Conservation (phyloP, 2,888 invertebrate species). For the Chaitophorus viminalis region DNA sequence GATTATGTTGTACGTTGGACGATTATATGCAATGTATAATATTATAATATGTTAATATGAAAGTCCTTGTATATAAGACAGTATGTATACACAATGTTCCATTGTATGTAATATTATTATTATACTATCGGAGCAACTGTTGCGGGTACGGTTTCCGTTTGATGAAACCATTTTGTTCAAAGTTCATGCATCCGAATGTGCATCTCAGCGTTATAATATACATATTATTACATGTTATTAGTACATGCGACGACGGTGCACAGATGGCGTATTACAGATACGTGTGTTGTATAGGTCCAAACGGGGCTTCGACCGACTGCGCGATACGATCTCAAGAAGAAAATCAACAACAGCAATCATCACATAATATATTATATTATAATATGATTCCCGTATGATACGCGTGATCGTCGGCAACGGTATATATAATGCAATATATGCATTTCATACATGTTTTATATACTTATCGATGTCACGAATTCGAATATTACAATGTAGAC, state of each 20-base stretch:
- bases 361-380: no score
- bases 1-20: no score
- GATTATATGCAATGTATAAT: no score
- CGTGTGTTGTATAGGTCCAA: neutral
- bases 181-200: conserved; percentile 21
- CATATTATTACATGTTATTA: neutral
- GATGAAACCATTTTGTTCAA: conserved; percentile 19
- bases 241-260: no score
- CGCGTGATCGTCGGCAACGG: neutral
- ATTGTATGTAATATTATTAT: conserved; percentile 8
- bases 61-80: neutral
- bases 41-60: conserved; percentile 1
- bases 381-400: no score
- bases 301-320: neutral
- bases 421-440: no score
- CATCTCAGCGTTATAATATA: conserved; percentile 1
- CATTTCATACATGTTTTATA: no score
- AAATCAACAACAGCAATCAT: neutral
- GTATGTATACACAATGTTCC: neutral
- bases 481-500: no score
- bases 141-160: conserved; percentile 21
- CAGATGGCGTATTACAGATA: neutral
- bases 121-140: conserved; percentile 2
- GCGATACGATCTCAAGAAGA: neutral
- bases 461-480: no score